Evolutionary conservation across 64 coral and sea anemone species (phyloP), one percentile per base, ranked within the genome.

Genomic region (Actinia equina): DNA sequence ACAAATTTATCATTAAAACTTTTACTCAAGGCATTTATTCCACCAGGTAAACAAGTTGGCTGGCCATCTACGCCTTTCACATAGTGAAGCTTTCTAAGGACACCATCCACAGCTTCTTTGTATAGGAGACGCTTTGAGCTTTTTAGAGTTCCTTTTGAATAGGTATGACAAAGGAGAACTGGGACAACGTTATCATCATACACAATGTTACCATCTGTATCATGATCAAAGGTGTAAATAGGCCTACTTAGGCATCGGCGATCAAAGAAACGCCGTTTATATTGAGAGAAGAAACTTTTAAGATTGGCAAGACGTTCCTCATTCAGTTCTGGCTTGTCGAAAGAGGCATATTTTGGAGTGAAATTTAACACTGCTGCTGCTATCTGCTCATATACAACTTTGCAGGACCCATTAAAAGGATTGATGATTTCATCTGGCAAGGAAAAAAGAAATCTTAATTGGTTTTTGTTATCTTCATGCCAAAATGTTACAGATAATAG

Each of bases 21-120:
- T 43, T 57, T 81, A 43, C 87, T 88, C 26, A 88, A 59, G 19
- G 71, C 71, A 59, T 88, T 88, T 5, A 88, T 65, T 2, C 87
- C 77, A 4, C 87, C 87, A 79, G 87, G 87, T 17, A 88, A 45
- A 49, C 76, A 88, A 59, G 71, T 80, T 26, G 25, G 6, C 11
- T 43, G 45, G 27, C 30, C 45, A 55, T 27, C 6, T 0, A 79
- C 76, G 4, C 70, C 87, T 88, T 54, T 49, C 1, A 42, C 37
- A 30, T 59, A 12, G 30, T 81, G 87, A 14, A 88, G 55, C 18
- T 42, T 15, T 37, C 59, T 17, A 5, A 88, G 14, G 1, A 64
- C 43, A 18, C 15, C 71, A 14, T 88, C 45, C 46, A 88, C n/a
- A 43, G 41, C 53, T 61, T 87, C 85, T 43, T 42, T 62, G 55